Base-by-base conservation (phyloP, 2,888 invertebrate species). In the Ariolimax columbianus region DNA sequence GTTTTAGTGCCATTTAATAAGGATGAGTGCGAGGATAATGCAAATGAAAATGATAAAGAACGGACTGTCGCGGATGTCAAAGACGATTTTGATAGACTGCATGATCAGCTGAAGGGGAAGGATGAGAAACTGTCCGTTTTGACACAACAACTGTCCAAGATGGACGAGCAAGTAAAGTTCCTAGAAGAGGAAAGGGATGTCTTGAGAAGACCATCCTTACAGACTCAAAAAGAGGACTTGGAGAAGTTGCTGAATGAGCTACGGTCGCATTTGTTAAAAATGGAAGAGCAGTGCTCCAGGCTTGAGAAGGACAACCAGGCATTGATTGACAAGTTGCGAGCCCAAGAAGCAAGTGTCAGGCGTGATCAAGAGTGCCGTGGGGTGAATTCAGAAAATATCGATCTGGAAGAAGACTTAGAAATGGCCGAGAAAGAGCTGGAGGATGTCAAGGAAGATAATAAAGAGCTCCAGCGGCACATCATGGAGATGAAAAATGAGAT, bases 401-500 rank as follows among this genome's bases (percentile, higher is more conserved):
- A 70, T 4, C 70, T 87, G 30, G 86, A 87, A 68, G 79, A 84
- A n/a, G 86, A 86, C n/a, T 95, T 99, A 40, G 95, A 97, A 90
- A 97, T 98, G 0, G 97, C 98, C 0, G 99, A 99, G 94, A 96
- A 97, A 19, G 95, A 98, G 40, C 77, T 87, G 63, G 86, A 88
- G 38, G 84, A 87, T 3, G 77, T 88, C 30, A 85, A 84, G 97
- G 98, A 98, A 92, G 98, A 99, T 94, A 99, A 98, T 94, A 97
- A 98, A 92, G 97, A 97, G 89, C 97, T 98, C 95, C 97, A 98
- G 93, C 97, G 97, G 90, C 99, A 99, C 94, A 96, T 99, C 82
- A 95, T 97, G 59, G 98, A 98, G 92, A 95, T 99, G 92, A 98
- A 98, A 93, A 97, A 98, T 88, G 99, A 99, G 95, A 98, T 99